These are phyloP conservation scores for Paradoxurus hermaphroditus DNA, from an alignment of 2,113 vertebrate species.

Conservation along the genomic window DNA sequence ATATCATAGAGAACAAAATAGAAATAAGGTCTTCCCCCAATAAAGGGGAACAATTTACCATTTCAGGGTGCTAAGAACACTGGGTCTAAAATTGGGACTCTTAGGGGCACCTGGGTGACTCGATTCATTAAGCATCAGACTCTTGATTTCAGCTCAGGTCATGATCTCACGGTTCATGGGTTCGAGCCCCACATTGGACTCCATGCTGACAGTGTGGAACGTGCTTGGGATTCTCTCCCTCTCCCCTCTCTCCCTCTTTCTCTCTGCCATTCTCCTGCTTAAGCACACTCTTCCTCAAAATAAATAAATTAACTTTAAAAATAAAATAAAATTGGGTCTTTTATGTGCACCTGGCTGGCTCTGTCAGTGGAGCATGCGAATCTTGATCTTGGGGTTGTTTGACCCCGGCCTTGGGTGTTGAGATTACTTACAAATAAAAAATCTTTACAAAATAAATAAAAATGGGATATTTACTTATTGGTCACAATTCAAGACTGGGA, in stretches of 20 bases:
- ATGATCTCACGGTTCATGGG: no score
- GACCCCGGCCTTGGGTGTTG: neutral
- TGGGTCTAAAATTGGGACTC: neutral
- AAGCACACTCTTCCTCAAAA: no score
- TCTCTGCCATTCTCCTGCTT: no score
- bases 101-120: neutral
- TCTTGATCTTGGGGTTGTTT: neutral
- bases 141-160: no score
- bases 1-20: neutral
- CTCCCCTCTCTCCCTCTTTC: no score
- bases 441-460: neutral
- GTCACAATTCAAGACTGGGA: conserved; percentile 10
- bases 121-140: no score
- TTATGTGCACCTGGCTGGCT: neutral
- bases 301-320: no score
- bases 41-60: neutral
- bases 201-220: no score
- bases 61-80: neutral
- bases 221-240: no score
- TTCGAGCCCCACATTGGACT: no score
- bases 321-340: neutral
- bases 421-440: neutral
- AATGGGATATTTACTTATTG: neutral
- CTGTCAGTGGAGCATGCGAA: neutral
- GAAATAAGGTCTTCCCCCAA: neutral